Percentiles rank a stretch among this genome's conserved stretches.
Conservation (phyloP, 2,113 vertebrate species). For the Odontesthes bonariensis region DNA sequence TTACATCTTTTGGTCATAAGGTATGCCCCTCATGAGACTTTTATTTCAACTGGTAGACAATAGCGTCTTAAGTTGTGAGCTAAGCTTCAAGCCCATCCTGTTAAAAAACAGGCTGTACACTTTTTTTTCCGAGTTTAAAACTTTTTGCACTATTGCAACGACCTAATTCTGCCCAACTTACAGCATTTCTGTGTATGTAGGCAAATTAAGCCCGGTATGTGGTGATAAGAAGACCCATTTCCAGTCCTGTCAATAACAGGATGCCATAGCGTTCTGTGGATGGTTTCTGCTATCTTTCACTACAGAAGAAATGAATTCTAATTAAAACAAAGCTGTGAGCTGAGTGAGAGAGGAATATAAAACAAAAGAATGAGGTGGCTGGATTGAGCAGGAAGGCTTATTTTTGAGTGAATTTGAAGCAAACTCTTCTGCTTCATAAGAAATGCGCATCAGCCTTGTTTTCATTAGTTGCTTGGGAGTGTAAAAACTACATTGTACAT, state of each 20-base stretch:
- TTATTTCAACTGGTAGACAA: conserved; percentile 33
- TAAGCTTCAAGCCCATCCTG: conserved; percentile 22
- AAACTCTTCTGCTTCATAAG: not conserved
- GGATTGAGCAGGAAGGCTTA: not conserved
- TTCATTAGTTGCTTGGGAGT: not conserved
- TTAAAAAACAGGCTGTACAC: conserved; percentile 5
- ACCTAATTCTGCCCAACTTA: conserved; percentile 37
- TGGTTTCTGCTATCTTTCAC: conserved; percentile 55
- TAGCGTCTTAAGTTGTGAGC: conserved; percentile 10
- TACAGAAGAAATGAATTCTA: conserved; percentile 56
- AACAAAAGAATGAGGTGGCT: not conserved
- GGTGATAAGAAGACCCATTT: conserved; percentile 54
- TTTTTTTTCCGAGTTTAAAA: conserved; percentile 30
- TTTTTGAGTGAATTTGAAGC: not conserved
- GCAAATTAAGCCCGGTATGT: conserved; percentile 49
- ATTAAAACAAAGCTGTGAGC: conserved; percentile 50
- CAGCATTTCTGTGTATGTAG: conserved; percentile 30
- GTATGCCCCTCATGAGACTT: conserved; percentile 13
- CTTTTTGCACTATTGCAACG: conserved; percentile 6
- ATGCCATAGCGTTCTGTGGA: conserved; percentile 34
- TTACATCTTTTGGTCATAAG: conserved; percentile 21
- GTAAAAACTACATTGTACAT: not conserved
- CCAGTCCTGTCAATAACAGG: conserved; percentile 63
- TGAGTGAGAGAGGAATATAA: conserved; percentile 13
- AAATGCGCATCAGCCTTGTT: too few species aligned